Evolutionary conservation across 2,888 invertebrate genomes (phyloP).

Genomic region (Metacarcinus magister): DNA sequence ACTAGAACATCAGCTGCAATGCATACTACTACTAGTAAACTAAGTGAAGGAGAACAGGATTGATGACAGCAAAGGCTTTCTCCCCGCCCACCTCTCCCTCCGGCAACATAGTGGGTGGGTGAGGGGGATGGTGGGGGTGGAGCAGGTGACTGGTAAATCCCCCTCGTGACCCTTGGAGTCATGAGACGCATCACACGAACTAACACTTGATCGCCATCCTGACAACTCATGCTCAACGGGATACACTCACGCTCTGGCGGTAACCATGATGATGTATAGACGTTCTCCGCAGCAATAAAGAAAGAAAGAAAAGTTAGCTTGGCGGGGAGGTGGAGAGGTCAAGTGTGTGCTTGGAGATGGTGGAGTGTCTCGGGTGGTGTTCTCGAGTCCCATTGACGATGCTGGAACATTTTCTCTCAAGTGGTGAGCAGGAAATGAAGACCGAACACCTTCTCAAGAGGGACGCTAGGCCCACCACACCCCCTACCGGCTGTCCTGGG

Average conservation of each 20-base stretch:
- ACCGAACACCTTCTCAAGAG: neutral
- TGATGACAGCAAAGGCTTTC: no score
- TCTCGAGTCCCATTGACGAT: slow-evolving; percentile 4
- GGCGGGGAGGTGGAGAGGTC: neutral
- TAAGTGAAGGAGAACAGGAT: no score
- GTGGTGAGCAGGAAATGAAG: slow-evolving; percentile 42
- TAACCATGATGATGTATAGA: neutral
- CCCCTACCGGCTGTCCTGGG: neutral
- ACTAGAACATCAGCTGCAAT: no score
- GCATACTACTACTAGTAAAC: no score
- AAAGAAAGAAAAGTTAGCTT: neutral
- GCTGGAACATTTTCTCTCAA: slow-evolving; percentile 38
- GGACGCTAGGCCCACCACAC: neutral
- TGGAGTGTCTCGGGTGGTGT: neutral
- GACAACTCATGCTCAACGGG: neutral
- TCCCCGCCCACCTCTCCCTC: no score
- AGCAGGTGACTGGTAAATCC: neutral
- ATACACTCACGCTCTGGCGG: neutral
- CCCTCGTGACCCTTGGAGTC: neutral
- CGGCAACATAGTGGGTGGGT: neutral
- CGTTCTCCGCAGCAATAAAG: neutral
- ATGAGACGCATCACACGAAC: neutral
- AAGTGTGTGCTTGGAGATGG: slow-evolving; percentile 20
- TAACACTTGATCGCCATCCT: neutral
- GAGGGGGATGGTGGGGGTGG: neutral